These are phyloP conservation scores for Fragum fragum DNA, from an alignment of 2,888 invertebrate species.

Conservation along the genomic window DNA sequence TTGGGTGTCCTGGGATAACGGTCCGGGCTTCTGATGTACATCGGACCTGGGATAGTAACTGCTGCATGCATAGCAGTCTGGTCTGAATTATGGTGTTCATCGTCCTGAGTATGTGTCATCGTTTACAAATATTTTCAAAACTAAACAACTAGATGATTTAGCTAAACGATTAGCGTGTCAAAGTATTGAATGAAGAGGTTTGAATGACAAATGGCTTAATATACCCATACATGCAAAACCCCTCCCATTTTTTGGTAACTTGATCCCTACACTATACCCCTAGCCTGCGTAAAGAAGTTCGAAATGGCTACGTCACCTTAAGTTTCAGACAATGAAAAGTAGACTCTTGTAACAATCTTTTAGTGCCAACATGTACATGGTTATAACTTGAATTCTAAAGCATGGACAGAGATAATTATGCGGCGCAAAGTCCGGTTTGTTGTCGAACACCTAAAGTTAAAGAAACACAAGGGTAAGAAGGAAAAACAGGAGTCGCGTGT, in stretches of 20 bases:
- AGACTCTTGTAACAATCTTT: no score
- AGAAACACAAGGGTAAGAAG: no score
- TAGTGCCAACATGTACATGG: no score
- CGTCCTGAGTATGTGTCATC: constrained; percentile 31
- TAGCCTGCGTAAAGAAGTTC: no score
- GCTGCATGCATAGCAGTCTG: constrained; percentile 6
- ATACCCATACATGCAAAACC: neutral
- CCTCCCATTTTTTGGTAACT: constrained; percentile 17
- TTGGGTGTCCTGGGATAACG: constrained; percentile 98
- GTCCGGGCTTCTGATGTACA: constrained; percentile 88
- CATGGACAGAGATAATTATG: no score
- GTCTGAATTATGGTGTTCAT: neutral
- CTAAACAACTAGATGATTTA: neutral
- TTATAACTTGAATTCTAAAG: no score
- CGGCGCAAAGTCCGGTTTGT: no score
- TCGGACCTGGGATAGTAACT: constrained; percentile 38
- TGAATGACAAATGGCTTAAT: neutral
- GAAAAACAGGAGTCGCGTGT: no score
- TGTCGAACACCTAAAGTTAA: no score
- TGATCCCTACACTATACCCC: no score
- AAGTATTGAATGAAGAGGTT: neutral
- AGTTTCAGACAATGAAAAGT: no score
- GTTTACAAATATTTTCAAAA: neutral
- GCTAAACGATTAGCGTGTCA: constrained; percentile 3
- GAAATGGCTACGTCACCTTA: no score